phyloP scores from a whole-genome alignment of 2,888 invertebrate species.

The Pollenia angustigena region DNA sequence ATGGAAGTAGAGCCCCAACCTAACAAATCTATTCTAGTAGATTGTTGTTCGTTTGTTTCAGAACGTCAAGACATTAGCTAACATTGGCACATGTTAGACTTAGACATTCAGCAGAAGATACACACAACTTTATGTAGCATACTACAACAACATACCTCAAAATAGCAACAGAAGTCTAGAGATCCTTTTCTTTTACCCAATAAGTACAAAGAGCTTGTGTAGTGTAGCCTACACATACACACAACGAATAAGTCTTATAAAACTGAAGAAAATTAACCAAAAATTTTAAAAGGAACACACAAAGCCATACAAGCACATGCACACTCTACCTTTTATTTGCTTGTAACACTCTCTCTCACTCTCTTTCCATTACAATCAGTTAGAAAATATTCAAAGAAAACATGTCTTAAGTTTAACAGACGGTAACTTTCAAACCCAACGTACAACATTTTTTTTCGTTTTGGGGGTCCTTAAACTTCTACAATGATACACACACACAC shows the following conservation, averaged over 20 bases:
- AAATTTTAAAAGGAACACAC: constrained; percentile 41
- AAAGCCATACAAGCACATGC: constrained; percentile 13
- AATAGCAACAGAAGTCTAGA: constrained; percentile 10
- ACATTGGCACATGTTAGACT: constrained; percentile 69
- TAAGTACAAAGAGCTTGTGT: not conserved
- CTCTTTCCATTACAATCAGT: not conserved
- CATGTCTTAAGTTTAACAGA: constrained; percentile 50
- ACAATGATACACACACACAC: not conserved
- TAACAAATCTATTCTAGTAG: constrained; percentile 27
- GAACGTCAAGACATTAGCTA: constrained; percentile 66
- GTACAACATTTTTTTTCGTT: constrained; percentile 32
- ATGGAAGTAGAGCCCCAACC: not conserved
- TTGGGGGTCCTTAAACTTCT: constrained; percentile 55
- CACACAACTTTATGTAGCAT: not conserved
- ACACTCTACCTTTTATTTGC: not conserved
- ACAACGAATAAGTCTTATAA: constrained; percentile 34
- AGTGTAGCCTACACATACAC: not conserved
- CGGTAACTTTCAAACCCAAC: constrained; percentile 6
- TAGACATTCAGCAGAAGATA: not conserved
- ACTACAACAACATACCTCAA: not conserved
- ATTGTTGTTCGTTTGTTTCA: constrained; percentile 23
- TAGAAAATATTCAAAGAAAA: constrained; percentile 30
- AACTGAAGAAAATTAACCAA: constrained; percentile 64
- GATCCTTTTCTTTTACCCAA: constrained; percentile 4
- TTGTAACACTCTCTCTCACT: not conserved